Evolutionary conservation across 2,888 invertebrate genomes (phyloP), one percentile per base, ranked within the genome.

Genomic region (Drosophila algonquin): DNA sequence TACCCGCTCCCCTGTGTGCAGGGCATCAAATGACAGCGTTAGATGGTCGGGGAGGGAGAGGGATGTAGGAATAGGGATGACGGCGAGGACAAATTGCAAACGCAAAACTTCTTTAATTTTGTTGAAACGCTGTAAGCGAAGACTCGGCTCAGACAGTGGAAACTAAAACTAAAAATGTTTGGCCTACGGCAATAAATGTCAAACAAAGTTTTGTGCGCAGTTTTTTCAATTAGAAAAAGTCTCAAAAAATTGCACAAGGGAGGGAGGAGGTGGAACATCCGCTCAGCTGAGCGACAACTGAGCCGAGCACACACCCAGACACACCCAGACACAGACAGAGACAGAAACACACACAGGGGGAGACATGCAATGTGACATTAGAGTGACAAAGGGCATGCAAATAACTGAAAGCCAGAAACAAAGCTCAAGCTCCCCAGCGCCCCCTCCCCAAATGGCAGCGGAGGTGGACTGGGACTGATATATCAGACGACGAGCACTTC

Each of bases 51-150:
- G 14, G 14, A 40, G 7, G 14, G 44, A 21, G 3, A 21, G 21
- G 21, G 21, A 21, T 21, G 21, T 21, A 21, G 46, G 16, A 14
- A 12, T 62, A 55, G 73, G 59, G 8, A 7, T 18, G 32, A 12
- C 40, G 50, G 32, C 64, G 47, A 21, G 50, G 85, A 81, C 85
- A 81, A 84, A 84, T 84, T 84, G 77, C 76, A 70, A 73, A 59
- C 73, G 73, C 55, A 67, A 81, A 85, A 85, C 84, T 85, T 89
- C 79, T 89, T 90, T 81, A 89, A 87, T 89, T 87, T 87, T 76
- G 67, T 77, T 78, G 71, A 72, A 75, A 74, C 53, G 65, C 63
- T 68, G 73, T 50, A 63, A 79, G 72, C 79, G 56, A 67, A 71
- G 71, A 60, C 70, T 52, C 52, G 46, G 72, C 55, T 32, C 48